Conservation (phyloP, 2,888 invertebrate species). For the Xylota segnis region DNA sequence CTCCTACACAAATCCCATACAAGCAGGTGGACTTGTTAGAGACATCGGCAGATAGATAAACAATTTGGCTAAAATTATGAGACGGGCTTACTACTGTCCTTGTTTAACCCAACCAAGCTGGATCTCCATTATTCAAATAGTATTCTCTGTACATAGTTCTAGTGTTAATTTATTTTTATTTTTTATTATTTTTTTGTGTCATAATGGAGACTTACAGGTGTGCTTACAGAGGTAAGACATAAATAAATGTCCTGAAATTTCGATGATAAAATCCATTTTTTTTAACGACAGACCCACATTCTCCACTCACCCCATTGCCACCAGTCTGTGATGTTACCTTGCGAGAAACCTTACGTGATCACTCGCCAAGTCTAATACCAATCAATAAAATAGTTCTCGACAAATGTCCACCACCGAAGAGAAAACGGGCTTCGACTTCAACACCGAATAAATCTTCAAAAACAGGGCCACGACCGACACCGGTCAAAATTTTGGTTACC, state of each 20-base stretch:
- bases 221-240: slow-evolving; percentile 70
- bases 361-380: slow-evolving; percentile 65
- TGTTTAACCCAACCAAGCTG: background rate
- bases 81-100: background rate
- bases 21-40: no score
- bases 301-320: slow-evolving; percentile 63
- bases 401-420: slow-evolving; percentile 51
- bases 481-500: slow-evolving; percentile 37
- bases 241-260: background rate
- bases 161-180: background rate
- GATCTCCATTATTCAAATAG: background rate
- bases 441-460: background rate
- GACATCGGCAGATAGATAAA: no score
- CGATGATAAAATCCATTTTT: background rate
- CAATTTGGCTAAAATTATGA: no score
- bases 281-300: slow-evolving; percentile 54
- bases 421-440: slow-evolving; percentile 8
- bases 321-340: slow-evolving; percentile 48
- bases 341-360: slow-evolving; percentile 58
- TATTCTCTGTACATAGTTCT: background rate
- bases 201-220: slow-evolving; percentile 64
- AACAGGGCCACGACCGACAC: slow-evolving; percentile 1
- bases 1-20: no score
- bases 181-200: background rate
- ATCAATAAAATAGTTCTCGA: slow-evolving; percentile 39